Conservation (phyloP, 1,140 invertebrate species). For the Papilio xuthus region DNA sequence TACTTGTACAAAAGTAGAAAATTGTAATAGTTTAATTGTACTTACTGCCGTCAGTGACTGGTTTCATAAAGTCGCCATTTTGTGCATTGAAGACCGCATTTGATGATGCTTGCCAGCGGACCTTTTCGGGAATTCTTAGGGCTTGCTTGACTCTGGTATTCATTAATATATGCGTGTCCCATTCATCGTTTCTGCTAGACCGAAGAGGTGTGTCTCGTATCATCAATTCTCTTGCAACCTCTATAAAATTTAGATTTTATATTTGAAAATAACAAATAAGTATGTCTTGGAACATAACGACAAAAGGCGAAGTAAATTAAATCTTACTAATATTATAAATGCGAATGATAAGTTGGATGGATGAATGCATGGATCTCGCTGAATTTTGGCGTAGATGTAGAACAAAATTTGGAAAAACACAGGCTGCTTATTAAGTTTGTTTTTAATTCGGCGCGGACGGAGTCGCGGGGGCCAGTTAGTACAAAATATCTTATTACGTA, state of each 20-base stretch:
- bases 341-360: no score
- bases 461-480: no score
- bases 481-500: conserved; percentile 30
- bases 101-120: conserved; percentile 84
- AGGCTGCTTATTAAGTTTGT: no score
- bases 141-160: conserved; percentile 85
- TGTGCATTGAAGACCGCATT: conserved; percentile 84
- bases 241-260: conserved; percentile 45
- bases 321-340: no score
- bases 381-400: no score
- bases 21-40: conserved; percentile 31
- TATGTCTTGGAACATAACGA: not conserved
- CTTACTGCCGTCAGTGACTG: conserved; percentile 86
- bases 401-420: no score
- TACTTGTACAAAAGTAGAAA: not conserved
- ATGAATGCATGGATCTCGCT: no score
- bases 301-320: not conserved
- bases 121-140: conserved; percentile 84
- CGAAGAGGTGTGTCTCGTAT: conserved; percentile 50
- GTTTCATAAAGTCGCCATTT: conserved; percentile 91
- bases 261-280: conserved; percentile 14
- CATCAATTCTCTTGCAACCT: conserved; percentile 58
- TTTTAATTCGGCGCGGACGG: no score
- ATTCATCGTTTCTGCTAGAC: conserved; percentile 47
- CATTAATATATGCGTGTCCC: conserved; percentile 83